phyloP scores from a whole-genome alignment of 2,888 invertebrate species.

The Cyclophora punctaria region DNA sequence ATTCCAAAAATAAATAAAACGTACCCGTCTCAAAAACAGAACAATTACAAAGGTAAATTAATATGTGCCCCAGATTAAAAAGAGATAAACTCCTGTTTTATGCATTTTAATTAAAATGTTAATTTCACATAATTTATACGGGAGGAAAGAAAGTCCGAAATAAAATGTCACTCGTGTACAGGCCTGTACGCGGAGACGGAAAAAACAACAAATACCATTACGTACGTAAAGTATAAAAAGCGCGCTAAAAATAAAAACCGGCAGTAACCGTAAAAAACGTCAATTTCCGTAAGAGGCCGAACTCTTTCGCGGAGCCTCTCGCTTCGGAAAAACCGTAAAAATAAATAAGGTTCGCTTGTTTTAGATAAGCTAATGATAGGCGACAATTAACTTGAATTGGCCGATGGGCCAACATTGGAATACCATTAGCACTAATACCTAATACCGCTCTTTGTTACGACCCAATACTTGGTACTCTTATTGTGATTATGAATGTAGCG shows the following conservation, averaged over 20 bases:
- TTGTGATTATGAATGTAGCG: no score
- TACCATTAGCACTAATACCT: slow-evolving; percentile 22
- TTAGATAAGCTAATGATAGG: slow-evolving; percentile 40
- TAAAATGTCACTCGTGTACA: no score
- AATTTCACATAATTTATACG: not conserved
- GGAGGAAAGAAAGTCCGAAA: not conserved
- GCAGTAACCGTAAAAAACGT: slow-evolving; percentile 27
- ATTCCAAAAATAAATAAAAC: no score
- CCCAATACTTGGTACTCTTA: no score
- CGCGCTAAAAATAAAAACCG: slow-evolving; percentile 18
- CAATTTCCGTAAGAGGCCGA: slow-evolving; percentile 28
- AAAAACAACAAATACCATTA: slow-evolving; percentile 6
- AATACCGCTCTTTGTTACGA: slow-evolving; percentile 2
- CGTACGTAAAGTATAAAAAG: slow-evolving; percentile 11
- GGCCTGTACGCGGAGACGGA: not conserved
- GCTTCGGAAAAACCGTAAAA: slow-evolving; percentile 21
- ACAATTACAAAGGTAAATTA: no score
- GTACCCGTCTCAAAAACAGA: no score
- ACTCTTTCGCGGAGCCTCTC: slow-evolving; percentile 26
- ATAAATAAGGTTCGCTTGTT: slow-evolving; percentile 28
- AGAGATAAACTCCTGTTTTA: not conserved
- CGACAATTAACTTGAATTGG: slow-evolving; percentile 40
- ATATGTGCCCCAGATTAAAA: not conserved
- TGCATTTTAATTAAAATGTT: not conserved
- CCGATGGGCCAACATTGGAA: slow-evolving; percentile 25